Evolutionary conservation across 2,888 invertebrate species (phyloP).

Genomic region (Parochlus steinenii): DNA sequence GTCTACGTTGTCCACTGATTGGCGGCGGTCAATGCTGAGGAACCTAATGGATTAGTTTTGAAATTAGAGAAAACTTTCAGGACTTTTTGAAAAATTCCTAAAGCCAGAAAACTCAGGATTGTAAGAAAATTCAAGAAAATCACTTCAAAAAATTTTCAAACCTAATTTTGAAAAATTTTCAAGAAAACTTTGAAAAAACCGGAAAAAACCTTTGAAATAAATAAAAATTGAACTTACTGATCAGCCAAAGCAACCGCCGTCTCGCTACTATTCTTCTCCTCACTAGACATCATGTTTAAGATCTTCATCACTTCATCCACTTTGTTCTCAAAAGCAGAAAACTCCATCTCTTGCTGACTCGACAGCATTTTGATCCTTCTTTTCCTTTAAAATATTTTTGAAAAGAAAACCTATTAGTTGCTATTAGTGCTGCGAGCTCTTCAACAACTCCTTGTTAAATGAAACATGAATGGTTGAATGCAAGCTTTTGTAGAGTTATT

Average conservation of each 20-base stretch:
- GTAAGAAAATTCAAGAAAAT: too few species aligned
- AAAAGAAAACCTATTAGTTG: neutral
- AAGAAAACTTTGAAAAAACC: too few species aligned
- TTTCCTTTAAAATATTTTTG: neutral
- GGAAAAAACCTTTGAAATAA: neutral
- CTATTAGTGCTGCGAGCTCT: neutral
- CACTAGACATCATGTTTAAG: constrained; percentile 20
- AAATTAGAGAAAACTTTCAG: neutral
- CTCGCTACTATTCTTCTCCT: constrained; percentile 16
- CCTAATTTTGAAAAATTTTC: too few species aligned
- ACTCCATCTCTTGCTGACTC: constrained; percentile 20
- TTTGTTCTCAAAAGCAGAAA: constrained; percentile 26
- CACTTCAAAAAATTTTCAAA: too few species aligned
- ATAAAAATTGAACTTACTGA: constrained; percentile 14
- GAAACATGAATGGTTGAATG: neutral
- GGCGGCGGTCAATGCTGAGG: neutral
- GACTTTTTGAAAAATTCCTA: too few species aligned
- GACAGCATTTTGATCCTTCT: constrained; percentile 14
- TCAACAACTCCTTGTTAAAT: neutral
- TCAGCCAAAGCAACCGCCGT: constrained; percentile 15
- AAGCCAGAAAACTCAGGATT: too few species aligned
- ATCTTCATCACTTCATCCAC: constrained; percentile 25
- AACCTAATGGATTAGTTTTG: neutral
- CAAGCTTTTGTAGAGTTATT: neutral
- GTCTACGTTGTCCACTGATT: constrained; percentile 26